Percentiles rank a stretch among this genome's conserved stretches.
phyloP scores from a whole-genome alignment of 2,113 vertebrate species.

The Thinocorus orbignyianus region DNA sequence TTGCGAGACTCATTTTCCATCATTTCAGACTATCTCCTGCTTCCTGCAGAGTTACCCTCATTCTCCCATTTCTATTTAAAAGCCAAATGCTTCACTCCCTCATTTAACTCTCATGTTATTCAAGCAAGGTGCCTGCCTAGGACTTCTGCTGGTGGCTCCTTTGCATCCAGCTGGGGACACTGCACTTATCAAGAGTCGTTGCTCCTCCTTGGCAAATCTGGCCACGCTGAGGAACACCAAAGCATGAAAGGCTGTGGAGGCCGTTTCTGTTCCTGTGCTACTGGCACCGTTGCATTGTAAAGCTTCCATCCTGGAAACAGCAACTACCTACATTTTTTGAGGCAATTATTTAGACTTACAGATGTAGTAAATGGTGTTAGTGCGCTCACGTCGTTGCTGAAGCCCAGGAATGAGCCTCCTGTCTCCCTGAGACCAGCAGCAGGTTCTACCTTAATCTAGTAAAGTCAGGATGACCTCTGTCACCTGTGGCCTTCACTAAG shows the following conservation, averaged over 20 bases:
- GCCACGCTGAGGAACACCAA: rapidly evolving
- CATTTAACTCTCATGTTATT: neutral
- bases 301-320: neutral
- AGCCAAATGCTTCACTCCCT: slow-evolving; percentile 12
- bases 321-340: neutral
- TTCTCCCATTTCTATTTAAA: slow-evolving; percentile 28
- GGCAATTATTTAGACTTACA: neutral
- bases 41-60: slow-evolving; percentile 3
- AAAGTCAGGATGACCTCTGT: neutral
- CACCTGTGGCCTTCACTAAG: neutral
- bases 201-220: neutral
- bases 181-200: neutral
- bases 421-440: neutral
- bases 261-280: neutral
- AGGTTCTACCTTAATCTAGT: neutral
- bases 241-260: neutral
- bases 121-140: neutral
- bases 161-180: neutral
- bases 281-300: neutral
- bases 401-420: neutral
- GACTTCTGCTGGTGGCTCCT: neutral
- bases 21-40: neutral
- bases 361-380: neutral
- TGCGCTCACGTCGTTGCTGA: neutral
- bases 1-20: slow-evolving; percentile 23